Evolutionary conservation across 2,797 vertebrate genomes (phyloP), one percentile per base, ranked within the genome.

Genomic region (Microctenopoma lineatum): DNA sequence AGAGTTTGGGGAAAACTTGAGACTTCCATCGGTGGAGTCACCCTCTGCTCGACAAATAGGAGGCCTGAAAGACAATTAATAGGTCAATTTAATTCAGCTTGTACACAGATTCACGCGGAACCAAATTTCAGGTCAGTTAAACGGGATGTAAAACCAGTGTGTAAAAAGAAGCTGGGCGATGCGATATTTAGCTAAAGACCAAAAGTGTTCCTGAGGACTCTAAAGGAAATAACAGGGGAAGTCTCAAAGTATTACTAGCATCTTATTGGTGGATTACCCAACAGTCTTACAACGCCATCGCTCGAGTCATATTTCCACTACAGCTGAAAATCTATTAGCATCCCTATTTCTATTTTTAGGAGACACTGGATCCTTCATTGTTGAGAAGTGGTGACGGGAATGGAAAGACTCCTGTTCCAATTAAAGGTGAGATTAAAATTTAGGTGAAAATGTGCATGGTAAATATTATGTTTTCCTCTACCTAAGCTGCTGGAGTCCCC

Each of bases 1-100:
- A 0, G 96, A 96, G 85, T 89, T 96, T 41, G 96, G 96, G 18
- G 96, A 97, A 34, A 95, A 95, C 80, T 96, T 96, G 66, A 91
- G 92, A 56, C 89, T 92, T 41, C 94, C 95, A n/a, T 96, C 95
- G 0, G 90, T 88, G 36, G 93, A 77, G 39, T 96, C 94, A 52
- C 90, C 95, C 75, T 97, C 95, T 46, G 93, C 91, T 81, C 95
- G 93, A 68, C 95, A 95, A 77, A 96, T 95, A 11, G 95, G 87
- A 54, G 90, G 88, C 13, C 86, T 92, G 79, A 48, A 70, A 83
- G 42, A 60, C 6, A 71, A 45, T 7, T n/a, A 45, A 2, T 44
- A 7, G 44, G 12, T 38, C 4, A 38, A 38, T 34, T 34, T 9
- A 34, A 34, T 34, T 34, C 32, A 29, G 27, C 27, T 6, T 29